A percentile compares a stretch with the other conserved stretches of the same genome.
These are phyloP conservation scores for Laupala kohalensis DNA, from an alignment of 1,140 invertebrate species.

Conservation along the genomic window DNA sequence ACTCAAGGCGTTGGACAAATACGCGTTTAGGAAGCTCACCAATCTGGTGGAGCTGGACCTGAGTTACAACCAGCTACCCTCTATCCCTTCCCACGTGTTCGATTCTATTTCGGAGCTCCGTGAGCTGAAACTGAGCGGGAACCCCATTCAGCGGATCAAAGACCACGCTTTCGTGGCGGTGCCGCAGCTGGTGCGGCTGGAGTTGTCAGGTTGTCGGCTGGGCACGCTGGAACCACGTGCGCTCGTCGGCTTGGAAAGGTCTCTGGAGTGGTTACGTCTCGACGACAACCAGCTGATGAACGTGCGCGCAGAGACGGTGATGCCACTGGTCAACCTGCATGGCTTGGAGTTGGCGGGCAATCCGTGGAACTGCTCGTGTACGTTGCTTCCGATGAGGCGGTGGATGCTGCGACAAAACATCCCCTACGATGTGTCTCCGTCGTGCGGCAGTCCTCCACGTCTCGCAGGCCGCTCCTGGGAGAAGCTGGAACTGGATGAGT, in stretches of 20 bases:
- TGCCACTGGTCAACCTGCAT: slow-evolving; percentile 50
- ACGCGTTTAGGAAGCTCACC: slow-evolving; percentile 51
- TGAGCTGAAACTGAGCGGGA: slow-evolving; percentile 57
- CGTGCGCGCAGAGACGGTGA: slow-evolving; percentile 46
- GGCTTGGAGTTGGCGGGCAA: slow-evolving; percentile 60
- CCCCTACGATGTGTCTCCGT: slow-evolving; percentile 51
- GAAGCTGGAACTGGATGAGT: slow-evolving; percentile 59
- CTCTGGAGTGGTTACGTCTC: slow-evolving; percentile 59
- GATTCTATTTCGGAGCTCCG: slow-evolving; percentile 54
- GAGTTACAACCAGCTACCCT: slow-evolving; percentile 51
- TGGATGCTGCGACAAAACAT: slow-evolving; percentile 70
- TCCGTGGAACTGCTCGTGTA: slow-evolving; percentile 71
- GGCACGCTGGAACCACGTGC: slow-evolving; percentile 47
- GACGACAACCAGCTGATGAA: slow-evolving; percentile 57
- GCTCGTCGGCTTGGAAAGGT: slow-evolving; percentile 54
- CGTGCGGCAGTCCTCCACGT: slow-evolving; percentile 46
- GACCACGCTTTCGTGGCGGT: slow-evolving; percentile 54
- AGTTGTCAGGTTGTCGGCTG: slow-evolving; percentile 56
- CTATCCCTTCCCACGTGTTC: slow-evolving; percentile 55
- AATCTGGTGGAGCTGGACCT: slow-evolving; percentile 68
- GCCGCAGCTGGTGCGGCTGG: slow-evolving; percentile 54
- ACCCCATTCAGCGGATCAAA: slow-evolving; percentile 51
- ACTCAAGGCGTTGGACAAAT: slow-evolving; percentile 43
- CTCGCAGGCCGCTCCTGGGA: slow-evolving; percentile 54
- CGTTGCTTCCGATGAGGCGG: slow-evolving; percentile 50